Conservation (phyloP, 2,888 invertebrate species). For the Lysandra coridon region DNA sequence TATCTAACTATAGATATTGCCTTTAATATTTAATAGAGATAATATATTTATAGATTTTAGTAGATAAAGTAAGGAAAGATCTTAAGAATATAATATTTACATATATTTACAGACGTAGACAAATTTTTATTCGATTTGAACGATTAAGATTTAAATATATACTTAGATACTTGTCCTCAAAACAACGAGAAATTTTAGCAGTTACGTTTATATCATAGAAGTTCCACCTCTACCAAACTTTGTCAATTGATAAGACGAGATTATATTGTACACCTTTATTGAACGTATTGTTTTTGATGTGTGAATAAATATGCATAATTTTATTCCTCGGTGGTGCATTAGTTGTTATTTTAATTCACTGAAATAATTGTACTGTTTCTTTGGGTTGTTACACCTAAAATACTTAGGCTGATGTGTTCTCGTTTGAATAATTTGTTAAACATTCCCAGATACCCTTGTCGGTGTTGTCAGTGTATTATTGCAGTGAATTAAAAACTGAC, state of each 20-base stretch:
- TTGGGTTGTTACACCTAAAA: not conserved
- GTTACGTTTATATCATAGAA: slow-evolving; percentile 1
- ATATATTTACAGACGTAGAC: slow-evolving; percentile 55
- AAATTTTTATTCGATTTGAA: slow-evolving; percentile 37
- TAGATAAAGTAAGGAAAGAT: slow-evolving; percentile 62
- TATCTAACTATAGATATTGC: slow-evolving; percentile 79
- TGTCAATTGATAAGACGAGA: slow-evolving; percentile 27
- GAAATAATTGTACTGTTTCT: not conserved
- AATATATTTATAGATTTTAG: slow-evolving; percentile 79
- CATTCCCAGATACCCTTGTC: not conserved
- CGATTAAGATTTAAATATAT: slow-evolving; percentile 28
- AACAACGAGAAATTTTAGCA: slow-evolving; percentile 15
- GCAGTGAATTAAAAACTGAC: not conserved
- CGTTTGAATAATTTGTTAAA: not conserved
- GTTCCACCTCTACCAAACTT: not conserved
- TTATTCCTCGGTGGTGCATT: not conserved
- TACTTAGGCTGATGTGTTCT: not conserved
- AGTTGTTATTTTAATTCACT: slow-evolving; percentile 17
- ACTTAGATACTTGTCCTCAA: slow-evolving; percentile 21
- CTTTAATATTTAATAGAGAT: slow-evolving; percentile 81
- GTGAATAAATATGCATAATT: slow-evolving; percentile 16
- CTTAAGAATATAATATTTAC: slow-evolving; percentile 56
- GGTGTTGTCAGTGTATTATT: not conserved
- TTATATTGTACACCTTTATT: slow-evolving; percentile 25
- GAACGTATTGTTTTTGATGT: slow-evolving; percentile 20